Evolutionary conservation across 2,113 vertebrate genomes (phyloP).

Genomic region (Fregetta grallaria): DNA sequence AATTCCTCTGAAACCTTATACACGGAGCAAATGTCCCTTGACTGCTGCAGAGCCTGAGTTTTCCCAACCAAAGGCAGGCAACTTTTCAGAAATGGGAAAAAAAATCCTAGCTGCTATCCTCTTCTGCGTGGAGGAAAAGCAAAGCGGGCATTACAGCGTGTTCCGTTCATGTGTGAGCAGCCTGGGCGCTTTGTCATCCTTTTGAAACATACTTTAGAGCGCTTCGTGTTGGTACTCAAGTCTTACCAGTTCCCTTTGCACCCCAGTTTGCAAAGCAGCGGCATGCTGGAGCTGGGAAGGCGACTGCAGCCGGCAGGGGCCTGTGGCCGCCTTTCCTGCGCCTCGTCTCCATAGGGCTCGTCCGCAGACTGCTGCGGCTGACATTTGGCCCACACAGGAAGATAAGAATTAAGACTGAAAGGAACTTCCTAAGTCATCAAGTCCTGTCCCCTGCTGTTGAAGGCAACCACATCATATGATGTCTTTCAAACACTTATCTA

Average conservation of each 20-base stretch:
- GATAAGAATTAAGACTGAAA: constrained; percentile 57
- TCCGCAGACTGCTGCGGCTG: not conserved
- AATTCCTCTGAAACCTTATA: not conserved
- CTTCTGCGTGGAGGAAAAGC: not conserved
- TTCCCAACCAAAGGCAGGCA: not conserved
- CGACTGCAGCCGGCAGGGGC: not conserved
- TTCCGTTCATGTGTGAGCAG: not conserved
- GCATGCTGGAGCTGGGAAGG: not conserved
- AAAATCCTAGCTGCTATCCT: not conserved
- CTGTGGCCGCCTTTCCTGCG: not conserved
- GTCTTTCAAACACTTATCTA: constrained; percentile 51
- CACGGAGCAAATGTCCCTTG: not conserved
- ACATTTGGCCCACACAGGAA: constrained; percentile 58
- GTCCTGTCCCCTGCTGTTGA: constrained; percentile 55
- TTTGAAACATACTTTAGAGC: not conserved
- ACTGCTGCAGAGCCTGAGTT: not conserved
- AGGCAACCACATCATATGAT: constrained; percentile 58
- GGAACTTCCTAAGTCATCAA: constrained; percentile 63
- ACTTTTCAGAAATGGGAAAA: not conserved
- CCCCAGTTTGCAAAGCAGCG: not conserved
- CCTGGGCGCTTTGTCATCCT: not conserved
- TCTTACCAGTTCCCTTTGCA: not conserved
- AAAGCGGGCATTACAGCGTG: fast-evolving
- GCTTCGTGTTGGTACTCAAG: not conserved
- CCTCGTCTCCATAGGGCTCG: fast-evolving